These are phyloP conservation scores for Ennomos quercinarius DNA, from an alignment of 2,888 invertebrate species.

Conservation along the genomic window DNA sequence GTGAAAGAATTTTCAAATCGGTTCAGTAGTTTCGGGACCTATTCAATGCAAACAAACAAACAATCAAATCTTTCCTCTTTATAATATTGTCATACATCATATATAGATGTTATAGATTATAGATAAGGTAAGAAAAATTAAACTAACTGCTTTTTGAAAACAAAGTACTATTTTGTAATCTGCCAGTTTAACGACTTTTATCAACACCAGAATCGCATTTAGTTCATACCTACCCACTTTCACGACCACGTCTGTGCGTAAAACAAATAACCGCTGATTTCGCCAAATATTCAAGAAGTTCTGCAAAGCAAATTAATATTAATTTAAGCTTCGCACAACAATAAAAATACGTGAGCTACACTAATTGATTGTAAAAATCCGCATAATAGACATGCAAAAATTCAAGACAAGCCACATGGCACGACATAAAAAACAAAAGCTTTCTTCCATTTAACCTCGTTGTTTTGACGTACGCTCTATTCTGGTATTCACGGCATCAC, in stretches of 20 bases:
- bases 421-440: constrained; percentile 55
- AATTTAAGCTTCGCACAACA: constrained; percentile 35
- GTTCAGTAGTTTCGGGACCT: too few relatives aligned
- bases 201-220: too few relatives aligned
- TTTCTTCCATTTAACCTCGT: constrained; percentile 60
- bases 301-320: constrained; percentile 34
- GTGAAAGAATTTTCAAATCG: too few relatives aligned
- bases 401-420: constrained; percentile 18
- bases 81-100: too few relatives aligned
- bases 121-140: too few relatives aligned
- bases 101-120: too few relatives aligned
- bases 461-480: constrained; percentile 74
- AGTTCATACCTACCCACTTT: too few relatives aligned
- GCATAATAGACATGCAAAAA: constrained; percentile 49
- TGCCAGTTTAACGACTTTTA: too few relatives aligned
- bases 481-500: constrained; percentile 70
- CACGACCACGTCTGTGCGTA: neutral
- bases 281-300: constrained; percentile 32
- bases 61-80: too few relatives aligned
- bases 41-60: too few relatives aligned
- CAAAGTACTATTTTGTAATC: too few relatives aligned
- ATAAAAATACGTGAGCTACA: constrained; percentile 46
- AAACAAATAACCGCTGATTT: constrained; percentile 18
- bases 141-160: too few relatives aligned
- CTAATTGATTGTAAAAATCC: constrained; percentile 63